Percentiles rank a stretch among this genome's conserved stretches.
These are phyloP conservation scores for Spea multiplicata DNA, from an alignment of 2,113 vertebrate genomes.

Conservation along the genomic window DNA sequence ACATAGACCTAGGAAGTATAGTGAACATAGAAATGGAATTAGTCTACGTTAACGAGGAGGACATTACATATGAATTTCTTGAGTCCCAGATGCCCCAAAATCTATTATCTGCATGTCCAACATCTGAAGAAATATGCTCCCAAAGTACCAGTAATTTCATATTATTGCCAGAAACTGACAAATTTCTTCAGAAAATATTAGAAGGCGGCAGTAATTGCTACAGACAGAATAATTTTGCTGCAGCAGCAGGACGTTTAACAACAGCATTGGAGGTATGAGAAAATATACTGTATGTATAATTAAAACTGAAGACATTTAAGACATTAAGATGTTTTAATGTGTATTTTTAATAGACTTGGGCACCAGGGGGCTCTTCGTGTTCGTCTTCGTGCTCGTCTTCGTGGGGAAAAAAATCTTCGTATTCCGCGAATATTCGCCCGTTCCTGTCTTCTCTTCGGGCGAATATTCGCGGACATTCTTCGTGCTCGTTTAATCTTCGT, in stretches of 20 bases:
- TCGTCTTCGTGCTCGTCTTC: no score
- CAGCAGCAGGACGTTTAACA: conserved; percentile 58
- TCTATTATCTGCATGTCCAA: conserved; percentile 36
- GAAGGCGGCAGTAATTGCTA: conserved; percentile 63
- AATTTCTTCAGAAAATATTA: conserved; percentile 62
- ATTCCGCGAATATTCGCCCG: no score
- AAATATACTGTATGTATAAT: not conserved
- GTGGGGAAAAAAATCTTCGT: no score
- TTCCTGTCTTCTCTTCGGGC: no score
- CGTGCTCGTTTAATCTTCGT: no score
- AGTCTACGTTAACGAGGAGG: conserved; percentile 62
- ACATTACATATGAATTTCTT: conserved; percentile 60
- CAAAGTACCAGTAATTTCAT: conserved; percentile 47
- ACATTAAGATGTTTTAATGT: no score
- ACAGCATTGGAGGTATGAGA: conserved; percentile 64
- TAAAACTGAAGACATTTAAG: no score
- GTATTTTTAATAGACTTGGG: no score
- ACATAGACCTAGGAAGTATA: conserved; percentile 57
- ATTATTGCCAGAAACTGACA: conserved; percentile 57
- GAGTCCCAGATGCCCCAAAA: conserved; percentile 21
- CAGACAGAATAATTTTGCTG: conserved; percentile 61
- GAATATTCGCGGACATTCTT: no score
- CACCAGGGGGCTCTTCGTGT: no score
- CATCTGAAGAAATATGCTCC: conserved; percentile 50
- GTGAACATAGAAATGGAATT: conserved; percentile 63